Evolutionary conservation across 1,140 invertebrate genomes (phyloP), one percentile per base, ranked within the genome.

Genomic region (Antheraea mylitta): DNA sequence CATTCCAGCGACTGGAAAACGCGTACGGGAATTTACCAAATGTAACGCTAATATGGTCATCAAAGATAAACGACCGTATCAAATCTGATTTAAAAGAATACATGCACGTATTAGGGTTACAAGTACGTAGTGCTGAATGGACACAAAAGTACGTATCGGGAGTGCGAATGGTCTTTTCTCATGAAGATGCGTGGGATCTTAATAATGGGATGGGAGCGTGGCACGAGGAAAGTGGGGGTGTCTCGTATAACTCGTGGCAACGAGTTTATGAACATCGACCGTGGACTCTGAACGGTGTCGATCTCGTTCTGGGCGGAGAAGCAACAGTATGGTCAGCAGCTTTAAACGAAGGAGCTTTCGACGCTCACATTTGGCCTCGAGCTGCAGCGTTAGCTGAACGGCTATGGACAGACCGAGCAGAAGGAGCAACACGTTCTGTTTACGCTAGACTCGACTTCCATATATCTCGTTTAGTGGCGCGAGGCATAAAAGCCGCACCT

Each of bases 151-250:
- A 96, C 18, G 92, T 94, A 22, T 94, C 94, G 70, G 96, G 95
- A 2, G 95, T 96, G 76, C 93, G 95, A 53, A 93, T 96, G n/a
- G 95, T 97, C 42, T 86, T 96, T 66, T 97, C 96, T 0, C 96
- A 97, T 78, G 95, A 96, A 48, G 96, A 97, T 77, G 95, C 95
- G 7, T 97, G 96, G 96, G 96, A 97, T 83, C 93, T 97, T 58
- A 96, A 97, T 74, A 97, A 95, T 74, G 96, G 96, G 0, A 96
- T 95, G 75, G 96, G 96, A 11, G 94, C 93, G 42, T 97, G 96
- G 96, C 86, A 96, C 36, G 95, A 95, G 75, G 83, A 79, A 19
- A 94, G 94, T 0, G 94, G 95, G 13, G 96, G 96, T 72, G 94
- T 95, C 0, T 95, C 96, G 1, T 97, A 96, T 81, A 94, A 95